Percentiles rank a stretch among this genome's conserved stretches.
phyloP scores from a whole-genome alignment of 2,888 invertebrate genomes.

The Xestia c-nigrum region DNA sequence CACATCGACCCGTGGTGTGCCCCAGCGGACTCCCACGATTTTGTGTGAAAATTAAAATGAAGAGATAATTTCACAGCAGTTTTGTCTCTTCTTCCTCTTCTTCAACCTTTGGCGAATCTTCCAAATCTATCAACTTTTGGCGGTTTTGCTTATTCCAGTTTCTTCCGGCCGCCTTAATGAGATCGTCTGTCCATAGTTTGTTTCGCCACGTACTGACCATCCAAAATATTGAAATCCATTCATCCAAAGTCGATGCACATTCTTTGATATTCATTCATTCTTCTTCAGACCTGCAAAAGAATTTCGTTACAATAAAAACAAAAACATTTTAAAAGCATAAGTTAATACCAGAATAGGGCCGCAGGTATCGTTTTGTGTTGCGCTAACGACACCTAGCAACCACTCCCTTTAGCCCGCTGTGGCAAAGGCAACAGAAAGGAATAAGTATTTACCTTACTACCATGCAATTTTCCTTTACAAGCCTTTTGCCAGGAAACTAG shows the following conservation, averaged over 20 bases:
- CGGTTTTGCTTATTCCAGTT: too few species aligned
- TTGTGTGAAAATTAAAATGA: neutral
- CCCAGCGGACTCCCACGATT: too few species aligned
- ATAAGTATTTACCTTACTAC: conserved; percentile 20
- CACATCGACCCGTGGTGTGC: too few species aligned
- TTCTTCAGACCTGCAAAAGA: neutral
- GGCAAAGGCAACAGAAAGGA: conserved; percentile 36
- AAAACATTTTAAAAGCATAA: conserved; percentile 1
- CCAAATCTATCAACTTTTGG: too few species aligned
- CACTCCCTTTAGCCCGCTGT: conserved; percentile 57
- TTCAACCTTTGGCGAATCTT: too few species aligned
- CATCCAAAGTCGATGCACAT: too few species aligned
- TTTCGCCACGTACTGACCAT: too few species aligned
- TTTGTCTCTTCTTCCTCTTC: neutral
- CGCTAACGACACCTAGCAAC: conserved; percentile 66
- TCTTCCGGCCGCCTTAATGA: too few species aligned
- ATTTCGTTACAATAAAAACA: conserved; percentile 1
- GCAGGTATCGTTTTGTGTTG: conserved; percentile 64
- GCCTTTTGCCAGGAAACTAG: neutral
- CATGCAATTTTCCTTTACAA: conserved; percentile 28
- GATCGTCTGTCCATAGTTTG: too few species aligned
- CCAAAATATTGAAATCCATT: too few species aligned
- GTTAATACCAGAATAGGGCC: conserved; percentile 65
- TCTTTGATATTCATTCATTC: neutral
- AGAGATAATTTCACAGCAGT: neutral